phyloP scores from a whole-genome alignment of 2,888 invertebrate species.

The Pollenia angustigena region DNA sequence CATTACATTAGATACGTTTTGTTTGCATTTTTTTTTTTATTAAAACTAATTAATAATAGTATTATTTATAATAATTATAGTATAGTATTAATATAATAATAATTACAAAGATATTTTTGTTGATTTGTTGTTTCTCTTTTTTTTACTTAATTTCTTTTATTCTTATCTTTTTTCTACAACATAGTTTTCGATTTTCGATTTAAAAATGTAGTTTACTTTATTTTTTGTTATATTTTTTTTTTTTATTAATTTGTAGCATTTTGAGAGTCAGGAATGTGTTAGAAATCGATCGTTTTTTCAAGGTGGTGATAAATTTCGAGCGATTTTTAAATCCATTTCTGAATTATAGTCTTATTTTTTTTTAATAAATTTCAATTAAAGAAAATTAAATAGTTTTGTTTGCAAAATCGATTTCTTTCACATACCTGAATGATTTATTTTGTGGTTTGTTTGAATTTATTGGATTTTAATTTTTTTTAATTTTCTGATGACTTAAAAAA shows the following conservation, averaged over 20 bases:
- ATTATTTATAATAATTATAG: conserved; percentile 65
- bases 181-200: conserved; percentile 61
- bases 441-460: conserved; percentile 4
- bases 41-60: conserved; percentile 73
- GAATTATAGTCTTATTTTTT: too few relatives aligned
- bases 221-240: conserved; percentile 8
- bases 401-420: not conserved
- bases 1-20: conserved; percentile 35
- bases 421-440: conserved; percentile 1
- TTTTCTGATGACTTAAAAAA: conserved; percentile 30
- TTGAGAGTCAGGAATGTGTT: conserved; percentile 13
- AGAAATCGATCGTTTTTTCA: too few relatives aligned
- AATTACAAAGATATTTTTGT: conserved; percentile 71
- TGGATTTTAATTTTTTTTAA: conserved; percentile 23
- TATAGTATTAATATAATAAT: conserved; percentile 69
- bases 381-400: too few relatives aligned
- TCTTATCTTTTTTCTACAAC: conserved; percentile 42
- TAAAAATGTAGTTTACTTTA: conserved; percentile 51
- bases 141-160: conserved; percentile 22
- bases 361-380: too few relatives aligned
- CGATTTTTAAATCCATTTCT: too few relatives aligned
- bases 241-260: conserved; percentile 29
- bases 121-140: conserved; percentile 46
- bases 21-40: conserved; percentile 56
- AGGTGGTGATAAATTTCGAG: too few relatives aligned